Evolutionary conservation across 2,797 vertebrate species (phyloP).

Genomic region (Cynodonichthys magdalenae): DNA sequence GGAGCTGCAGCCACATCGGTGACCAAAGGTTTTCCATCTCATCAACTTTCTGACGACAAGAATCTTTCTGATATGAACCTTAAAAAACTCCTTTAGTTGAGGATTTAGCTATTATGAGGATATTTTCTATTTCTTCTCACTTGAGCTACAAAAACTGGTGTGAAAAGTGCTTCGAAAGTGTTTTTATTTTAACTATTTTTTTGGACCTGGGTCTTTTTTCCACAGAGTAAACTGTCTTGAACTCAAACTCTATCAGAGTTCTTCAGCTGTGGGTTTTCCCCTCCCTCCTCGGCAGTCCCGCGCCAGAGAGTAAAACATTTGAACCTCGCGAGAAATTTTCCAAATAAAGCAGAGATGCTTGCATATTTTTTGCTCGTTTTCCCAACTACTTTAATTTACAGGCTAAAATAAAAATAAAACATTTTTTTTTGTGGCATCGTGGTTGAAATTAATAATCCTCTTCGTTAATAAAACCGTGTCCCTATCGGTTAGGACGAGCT

Average conservation of each 20-base stretch:
- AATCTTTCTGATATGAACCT: conserved; percentile 95
- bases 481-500: conserved; percentile 10
- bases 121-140: conserved; percentile 30
- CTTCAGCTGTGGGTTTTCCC: conserved; percentile 64
- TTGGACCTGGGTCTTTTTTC: too few relatives aligned
- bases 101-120: conserved; percentile 20
- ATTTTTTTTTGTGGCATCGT: background rate
- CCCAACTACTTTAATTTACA: background rate
- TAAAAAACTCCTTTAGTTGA: conserved; percentile 89
- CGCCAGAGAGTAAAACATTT: conserved; percentile 11
- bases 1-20: conserved; percentile 90
- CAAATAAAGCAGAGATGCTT: conserved; percentile 8
- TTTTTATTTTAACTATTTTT: too few relatives aligned
- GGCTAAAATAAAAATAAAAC: background rate
- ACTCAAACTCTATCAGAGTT: conserved; percentile 87
- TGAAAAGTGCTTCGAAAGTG: conserved; percentile 77
- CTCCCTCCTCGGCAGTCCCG: conserved; percentile 54
- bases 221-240: conserved; percentile 78
- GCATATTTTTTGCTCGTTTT: background rate
- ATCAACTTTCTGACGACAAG: conserved; percentile 97
- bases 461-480: background rate
- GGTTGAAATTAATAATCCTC: too few relatives aligned
- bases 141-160: conserved; percentile 85
- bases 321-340: conserved; percentile 29
- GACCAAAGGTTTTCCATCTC: conserved; percentile 97